These are phyloP conservation scores for Adelphocoris suturalis DNA, from an alignment of 2,888 invertebrate genomes.

Conservation along the genomic window DNA sequence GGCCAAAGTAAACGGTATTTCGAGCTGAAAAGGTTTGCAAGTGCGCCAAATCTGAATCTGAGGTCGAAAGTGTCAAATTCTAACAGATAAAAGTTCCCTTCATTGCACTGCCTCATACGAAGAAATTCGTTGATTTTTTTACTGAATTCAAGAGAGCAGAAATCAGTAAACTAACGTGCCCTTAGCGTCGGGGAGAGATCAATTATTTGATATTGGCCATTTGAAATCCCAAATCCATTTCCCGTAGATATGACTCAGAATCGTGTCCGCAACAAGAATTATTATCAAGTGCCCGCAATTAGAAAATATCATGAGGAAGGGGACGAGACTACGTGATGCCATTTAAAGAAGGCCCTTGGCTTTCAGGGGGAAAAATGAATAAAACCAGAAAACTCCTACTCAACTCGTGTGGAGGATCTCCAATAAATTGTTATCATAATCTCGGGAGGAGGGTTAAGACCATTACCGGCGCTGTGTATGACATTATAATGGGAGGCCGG, in stretches of 20 bases:
- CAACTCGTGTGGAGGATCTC: background rate
- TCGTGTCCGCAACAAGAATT: background rate
- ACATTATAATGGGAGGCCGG: slow-evolving; percentile 33
- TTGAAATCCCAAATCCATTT: background rate
- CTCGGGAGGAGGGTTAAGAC: slow-evolving; percentile 2
- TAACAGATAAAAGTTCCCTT: too few species aligned
- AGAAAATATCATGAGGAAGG: background rate
- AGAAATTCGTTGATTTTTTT: too few species aligned
- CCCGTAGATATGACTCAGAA: background rate
- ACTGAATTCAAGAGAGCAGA: too few species aligned
- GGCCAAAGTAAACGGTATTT: too few species aligned
- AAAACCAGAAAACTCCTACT: background rate
- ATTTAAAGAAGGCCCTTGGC: background rate
- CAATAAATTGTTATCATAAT: slow-evolving; percentile 46
- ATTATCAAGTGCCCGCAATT: slow-evolving; percentile 2
- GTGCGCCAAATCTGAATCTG: too few species aligned
- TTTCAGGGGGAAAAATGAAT: background rate
- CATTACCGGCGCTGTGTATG: slow-evolving; percentile 41
- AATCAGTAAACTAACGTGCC: background rate
- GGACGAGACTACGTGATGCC: slow-evolving; percentile 11
- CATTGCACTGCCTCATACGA: too few species aligned
- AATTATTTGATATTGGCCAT: background rate
- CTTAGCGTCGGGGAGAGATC: background rate
- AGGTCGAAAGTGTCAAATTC: too few species aligned
- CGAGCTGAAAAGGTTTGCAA: too few species aligned